A percentile compares a stretch with the other conserved stretches of the same genome.
phyloP scores from a whole-genome alignment of 2,113 vertebrate species.

The Gila orcuttii region DNA sequence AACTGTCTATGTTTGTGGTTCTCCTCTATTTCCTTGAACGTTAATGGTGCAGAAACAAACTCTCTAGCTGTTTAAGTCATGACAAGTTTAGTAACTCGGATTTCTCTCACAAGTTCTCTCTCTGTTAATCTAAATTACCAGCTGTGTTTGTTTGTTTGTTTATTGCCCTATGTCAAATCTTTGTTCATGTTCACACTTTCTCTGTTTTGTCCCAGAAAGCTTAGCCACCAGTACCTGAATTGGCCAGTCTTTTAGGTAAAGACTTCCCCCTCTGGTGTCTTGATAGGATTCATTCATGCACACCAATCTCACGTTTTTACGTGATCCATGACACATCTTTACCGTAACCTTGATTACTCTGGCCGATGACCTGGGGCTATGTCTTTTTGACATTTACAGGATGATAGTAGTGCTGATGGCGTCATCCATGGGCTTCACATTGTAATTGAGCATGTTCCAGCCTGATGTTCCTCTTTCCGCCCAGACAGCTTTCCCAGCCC shows the following conservation, averaged over 20 bases:
- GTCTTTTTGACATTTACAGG: slow-evolving; percentile 28
- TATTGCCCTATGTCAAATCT: background rate
- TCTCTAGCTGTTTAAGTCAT: background rate
- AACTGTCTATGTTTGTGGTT: background rate
- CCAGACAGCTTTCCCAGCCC: background rate
- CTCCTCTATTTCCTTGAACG: slow-evolving; percentile 11
- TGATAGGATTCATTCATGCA: background rate
- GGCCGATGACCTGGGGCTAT: background rate
- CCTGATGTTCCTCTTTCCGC: background rate
- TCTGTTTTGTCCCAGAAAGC: background rate
- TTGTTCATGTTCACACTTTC: background rate
- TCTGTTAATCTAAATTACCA: background rate
- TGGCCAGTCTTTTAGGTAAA: background rate
- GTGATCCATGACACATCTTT: slow-evolving; percentile 6
- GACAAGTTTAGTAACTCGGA: background rate
- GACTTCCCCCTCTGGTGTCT: background rate
- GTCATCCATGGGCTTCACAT: slow-evolving; percentile 1
- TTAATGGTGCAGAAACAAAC: slow-evolving; percentile 12
- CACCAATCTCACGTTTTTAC: background rate
- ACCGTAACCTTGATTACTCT: background rate
- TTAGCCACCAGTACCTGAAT: background rate
- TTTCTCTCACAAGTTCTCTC: background rate
- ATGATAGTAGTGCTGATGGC: background rate
- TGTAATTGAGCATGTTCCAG: background rate
- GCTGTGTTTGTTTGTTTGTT: too few relatives aligned